Conservation (phyloP, 2,888 invertebrate species). For the Ceramica pisi region DNA sequence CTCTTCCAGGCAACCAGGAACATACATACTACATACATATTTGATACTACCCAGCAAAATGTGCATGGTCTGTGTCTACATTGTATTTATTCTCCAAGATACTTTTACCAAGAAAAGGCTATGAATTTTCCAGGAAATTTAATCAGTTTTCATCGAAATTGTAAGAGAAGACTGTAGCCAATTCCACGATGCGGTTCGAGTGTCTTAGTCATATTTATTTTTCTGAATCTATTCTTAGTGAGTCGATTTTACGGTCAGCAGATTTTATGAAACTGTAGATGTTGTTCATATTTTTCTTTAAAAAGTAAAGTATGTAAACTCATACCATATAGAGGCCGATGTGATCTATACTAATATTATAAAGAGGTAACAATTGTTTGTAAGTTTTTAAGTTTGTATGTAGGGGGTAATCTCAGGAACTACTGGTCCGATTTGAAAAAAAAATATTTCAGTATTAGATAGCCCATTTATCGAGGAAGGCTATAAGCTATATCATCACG, state of each 20-base stretch:
- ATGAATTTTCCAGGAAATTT: slow-evolving; percentile 41
- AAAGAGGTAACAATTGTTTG: too few relatives aligned
- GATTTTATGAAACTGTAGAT: slow-evolving; percentile 2
- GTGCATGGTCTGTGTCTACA: not conserved
- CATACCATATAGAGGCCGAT: not conserved
- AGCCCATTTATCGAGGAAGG: too few relatives aligned
- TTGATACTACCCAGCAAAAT: not conserved
- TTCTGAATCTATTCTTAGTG: slow-evolving; percentile 18
- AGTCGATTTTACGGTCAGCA: slow-evolving; percentile 5
- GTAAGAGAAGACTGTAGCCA: slow-evolving; percentile 16
- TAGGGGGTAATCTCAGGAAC: too few relatives aligned
- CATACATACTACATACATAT: too few relatives aligned
- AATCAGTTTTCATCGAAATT: slow-evolving; percentile 34
- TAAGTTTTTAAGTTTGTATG: too few relatives aligned
- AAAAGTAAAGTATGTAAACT: not conserved
- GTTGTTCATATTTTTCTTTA: not conserved
- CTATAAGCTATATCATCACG: too few relatives aligned
- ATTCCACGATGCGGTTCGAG: slow-evolving; percentile 7
- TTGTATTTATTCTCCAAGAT: slow-evolving; percentile 16
- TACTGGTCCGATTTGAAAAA: too few relatives aligned
- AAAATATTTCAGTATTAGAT: too few relatives aligned
- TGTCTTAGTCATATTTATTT: slow-evolving; percentile 39
- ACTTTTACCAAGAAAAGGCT: slow-evolving; percentile 18
- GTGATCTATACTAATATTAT: too few relatives aligned
- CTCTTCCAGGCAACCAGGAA: too few relatives aligned